phyloP scores from a whole-genome alignment of 2,797 vertebrate genomes.

The Pseudochaenichthys georgianus region DNA sequence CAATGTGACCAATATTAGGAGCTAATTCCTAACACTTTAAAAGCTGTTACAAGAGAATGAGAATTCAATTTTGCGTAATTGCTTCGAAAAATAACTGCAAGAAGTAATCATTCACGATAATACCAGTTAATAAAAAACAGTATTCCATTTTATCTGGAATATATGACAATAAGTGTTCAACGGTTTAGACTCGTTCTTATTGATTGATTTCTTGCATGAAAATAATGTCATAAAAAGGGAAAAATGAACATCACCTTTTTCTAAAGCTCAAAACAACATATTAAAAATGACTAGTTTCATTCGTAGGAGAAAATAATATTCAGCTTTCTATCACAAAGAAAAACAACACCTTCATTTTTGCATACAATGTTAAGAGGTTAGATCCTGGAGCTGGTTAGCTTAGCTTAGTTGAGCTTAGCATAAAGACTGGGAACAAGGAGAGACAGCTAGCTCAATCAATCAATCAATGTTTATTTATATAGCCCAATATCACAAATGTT shows the following conservation, averaged over 20 bases:
- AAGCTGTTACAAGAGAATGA: background rate
- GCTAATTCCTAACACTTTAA: background rate
- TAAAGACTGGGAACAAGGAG: background rate
- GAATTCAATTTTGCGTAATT: background rate
- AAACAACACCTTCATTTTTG: background rate
- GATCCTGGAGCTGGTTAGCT: conserved; percentile 10
- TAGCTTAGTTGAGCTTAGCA: conserved; percentile 12
- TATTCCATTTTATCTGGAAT: background rate
- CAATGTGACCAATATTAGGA: background rate
- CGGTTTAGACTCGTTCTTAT: background rate
- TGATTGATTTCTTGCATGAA: background rate
- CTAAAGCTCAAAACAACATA: background rate
- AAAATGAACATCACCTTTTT: background rate
- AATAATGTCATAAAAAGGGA: background rate
- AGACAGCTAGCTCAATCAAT: background rate
- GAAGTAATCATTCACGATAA: background rate
- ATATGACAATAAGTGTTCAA: background rate
- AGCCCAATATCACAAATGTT: too few species aligned
- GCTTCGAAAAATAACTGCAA: background rate
- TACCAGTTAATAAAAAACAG: too few species aligned
- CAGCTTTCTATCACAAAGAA: background rate
- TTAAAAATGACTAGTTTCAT: background rate
- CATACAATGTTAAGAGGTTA: background rate
- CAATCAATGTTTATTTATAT: too few species aligned
- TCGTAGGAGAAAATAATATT: background rate